A percentile compares a stretch with the other conserved stretches of the same genome.
These are phyloP conservation scores for Zonitis immaculata DNA, from an alignment of 2,888 invertebrate species.

Conservation along the genomic window DNA sequence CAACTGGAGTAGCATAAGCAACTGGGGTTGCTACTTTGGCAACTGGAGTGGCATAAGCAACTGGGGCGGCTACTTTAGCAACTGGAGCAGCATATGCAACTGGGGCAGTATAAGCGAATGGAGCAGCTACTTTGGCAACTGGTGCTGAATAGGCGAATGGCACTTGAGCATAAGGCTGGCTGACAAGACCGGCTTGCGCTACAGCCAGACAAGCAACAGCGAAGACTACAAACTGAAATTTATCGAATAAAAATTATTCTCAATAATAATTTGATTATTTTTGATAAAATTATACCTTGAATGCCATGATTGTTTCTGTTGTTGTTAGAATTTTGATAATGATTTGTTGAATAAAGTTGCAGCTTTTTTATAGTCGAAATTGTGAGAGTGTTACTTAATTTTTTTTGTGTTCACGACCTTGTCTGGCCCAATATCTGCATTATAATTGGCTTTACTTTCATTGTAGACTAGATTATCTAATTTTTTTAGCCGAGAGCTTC, in stretches of 20 bases:
- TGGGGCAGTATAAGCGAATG: slow-evolving; percentile 39
- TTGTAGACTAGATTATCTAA: not conserved
- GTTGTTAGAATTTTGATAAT: not conserved
- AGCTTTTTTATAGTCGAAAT: slow-evolving; percentile 8
- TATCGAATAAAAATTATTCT: not conserved
- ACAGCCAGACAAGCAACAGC: slow-evolving; percentile 23
- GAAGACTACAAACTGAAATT: slow-evolving; percentile 12
- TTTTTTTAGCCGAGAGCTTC: slow-evolving; percentile 4
- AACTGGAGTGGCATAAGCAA: not conserved
- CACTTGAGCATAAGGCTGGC: slow-evolving; percentile 39
- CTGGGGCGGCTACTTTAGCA: slow-evolving; percentile 22
- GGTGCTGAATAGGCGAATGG: slow-evolving; percentile 27
- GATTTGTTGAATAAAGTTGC: not conserved
- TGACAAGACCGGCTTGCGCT: slow-evolving; percentile 48
- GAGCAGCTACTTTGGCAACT: slow-evolving; percentile 16
- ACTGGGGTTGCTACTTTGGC: not conserved
- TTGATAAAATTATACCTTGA: slow-evolving; percentile 3
- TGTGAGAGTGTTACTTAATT: not conserved
- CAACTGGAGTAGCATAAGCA: slow-evolving; percentile 20
- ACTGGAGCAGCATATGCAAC: slow-evolving; percentile 24
- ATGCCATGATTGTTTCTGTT: slow-evolving; percentile 4
- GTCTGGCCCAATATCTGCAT: not conserved
- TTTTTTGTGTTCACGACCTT: slow-evolving; percentile 1
- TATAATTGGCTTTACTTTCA: not conserved
- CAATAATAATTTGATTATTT: not conserved